Base-by-base conservation (phyloP, 2,797 vertebrate species). In the Squalus acanthias region DNA sequence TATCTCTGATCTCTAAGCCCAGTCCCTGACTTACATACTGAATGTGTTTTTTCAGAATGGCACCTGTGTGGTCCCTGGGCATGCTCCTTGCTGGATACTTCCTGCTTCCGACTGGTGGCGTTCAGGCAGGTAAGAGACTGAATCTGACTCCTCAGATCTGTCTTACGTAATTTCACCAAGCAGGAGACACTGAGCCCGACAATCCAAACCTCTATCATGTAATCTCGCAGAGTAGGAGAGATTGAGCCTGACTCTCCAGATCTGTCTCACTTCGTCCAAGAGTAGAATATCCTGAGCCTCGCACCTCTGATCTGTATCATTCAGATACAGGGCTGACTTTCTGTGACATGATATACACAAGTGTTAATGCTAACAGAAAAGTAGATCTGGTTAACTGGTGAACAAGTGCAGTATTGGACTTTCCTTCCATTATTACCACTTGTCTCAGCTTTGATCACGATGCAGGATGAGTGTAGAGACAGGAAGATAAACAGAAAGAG, bases 31-130 rank as follows among this genome's bases (percentile, higher is more conserved):
- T 13, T 50, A 39, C 39, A 3, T n/a, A 10, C 17, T 39, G 17
- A 65, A 92, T 67, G 33, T 67, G 60, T 67, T 39, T 93, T 39
- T 93, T 67, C 91, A 93, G 91, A 93, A 93, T 93, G 91, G 91
- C 63, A 24, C 17, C 17, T n/a, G 6, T 39, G 2, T 69, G n/a
- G 63, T 67, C n/a, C 1, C 17, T 93, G 17, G 20, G 17, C 15
- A 39, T 67, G 63, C 0, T 93, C 63, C 33, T 93, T 7, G 63
- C 63, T 39, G 91, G 63, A 67, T 22, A 67, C 0, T 39, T 24
- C 91, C 12, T 93, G 33, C 7, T 93, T 93, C 46, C 67, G 7
- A 24, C 33, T 67, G n/a, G 67, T 22, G 63, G n/a, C 8, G 91
- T 39, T 67, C 63, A 93, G 10, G 63, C 63, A 67, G 91, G 91